Percentiles rank a stretch among this genome's conserved stretches.
These are phyloP conservation scores for Mormyrops boulengeri DNA, from an alignment of 2,797 vertebrate genomes.

Conservation along the genomic window DNA sequence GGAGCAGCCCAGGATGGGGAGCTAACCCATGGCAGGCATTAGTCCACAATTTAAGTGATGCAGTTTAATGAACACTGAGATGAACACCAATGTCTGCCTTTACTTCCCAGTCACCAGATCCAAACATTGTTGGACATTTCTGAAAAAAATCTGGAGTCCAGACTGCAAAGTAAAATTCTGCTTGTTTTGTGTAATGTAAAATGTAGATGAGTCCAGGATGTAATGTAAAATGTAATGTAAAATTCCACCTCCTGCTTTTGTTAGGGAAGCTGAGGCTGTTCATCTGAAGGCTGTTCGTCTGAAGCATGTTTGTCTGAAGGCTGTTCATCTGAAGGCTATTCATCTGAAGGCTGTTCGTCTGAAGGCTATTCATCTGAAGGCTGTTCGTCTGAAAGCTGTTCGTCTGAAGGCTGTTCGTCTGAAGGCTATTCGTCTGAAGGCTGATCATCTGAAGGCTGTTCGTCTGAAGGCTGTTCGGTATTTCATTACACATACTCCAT, in stretches of 20 bases:
- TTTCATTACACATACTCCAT: background rate
- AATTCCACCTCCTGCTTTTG: background rate
- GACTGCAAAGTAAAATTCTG: background rate
- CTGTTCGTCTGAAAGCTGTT: background rate
- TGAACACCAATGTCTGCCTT: background rate
- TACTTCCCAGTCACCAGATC: background rate
- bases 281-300: background rate
- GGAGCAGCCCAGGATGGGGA: background rate
- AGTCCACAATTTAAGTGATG: background rate
- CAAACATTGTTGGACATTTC: background rate
- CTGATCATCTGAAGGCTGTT: background rate
- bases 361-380: background rate
- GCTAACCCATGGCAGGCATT: background rate
- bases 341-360: background rate
- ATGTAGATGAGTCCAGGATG: too few relatives aligned
- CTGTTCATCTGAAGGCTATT: background rate
- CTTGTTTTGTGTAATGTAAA: too few relatives aligned
- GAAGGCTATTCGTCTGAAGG: background rate
- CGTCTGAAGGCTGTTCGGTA: background rate
- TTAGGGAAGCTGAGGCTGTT: background rate
- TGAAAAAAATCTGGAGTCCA: background rate
- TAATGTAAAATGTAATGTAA: too few relatives aligned
- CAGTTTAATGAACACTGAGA: background rate
- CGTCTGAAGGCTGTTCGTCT: background rate
- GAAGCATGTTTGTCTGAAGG: background rate